A percentile compares a stretch with the other conserved stretches of the same genome.
These are phyloP conservation scores for Poecilia wingei DNA, from an alignment of 2,797 vertebrate genomes.

Conservation along the genomic window DNA sequence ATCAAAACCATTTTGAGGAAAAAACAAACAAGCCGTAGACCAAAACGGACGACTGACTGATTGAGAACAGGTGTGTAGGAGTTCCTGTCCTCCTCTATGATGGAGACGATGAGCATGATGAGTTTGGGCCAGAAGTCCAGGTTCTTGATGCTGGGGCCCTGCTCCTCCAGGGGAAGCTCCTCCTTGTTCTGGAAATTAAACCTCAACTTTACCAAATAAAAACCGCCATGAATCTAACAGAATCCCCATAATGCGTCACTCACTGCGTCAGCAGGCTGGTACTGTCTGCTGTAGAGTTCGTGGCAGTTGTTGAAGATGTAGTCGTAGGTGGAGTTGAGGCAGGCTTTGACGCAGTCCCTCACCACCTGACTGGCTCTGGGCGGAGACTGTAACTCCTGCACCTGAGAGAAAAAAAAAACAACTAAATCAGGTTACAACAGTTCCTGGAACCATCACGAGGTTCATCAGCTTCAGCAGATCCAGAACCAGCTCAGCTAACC, in stretches of 20 bases:
- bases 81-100: slow-evolving; percentile 98
- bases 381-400: slow-evolving; percentile 97
- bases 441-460: neutral
- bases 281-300: slow-evolving; percentile 93
- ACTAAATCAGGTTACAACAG: neutral
- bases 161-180: slow-evolving; percentile 90
- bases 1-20: neutral
- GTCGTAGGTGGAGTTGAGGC: slow-evolving; percentile 97
- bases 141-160: slow-evolving; percentile 95
- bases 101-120: slow-evolving; percentile 97
- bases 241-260: slow-evolving; percentile 52
- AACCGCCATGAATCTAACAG: neutral
- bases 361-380: slow-evolving; percentile 98
- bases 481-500: too few relatives aligned
- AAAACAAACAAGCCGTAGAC: neutral
- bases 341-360: slow-evolving; percentile 97
- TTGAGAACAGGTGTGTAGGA: slow-evolving; percentile 95
- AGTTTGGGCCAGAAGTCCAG: slow-evolving; percentile 99
- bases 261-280: slow-evolving; percentile 87
- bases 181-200: slow-evolving; percentile 83
- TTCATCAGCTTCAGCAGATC: neutral
- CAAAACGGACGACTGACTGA: slow-evolving; percentile 85
- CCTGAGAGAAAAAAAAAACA: slow-evolving; percentile 75
- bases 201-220: neutral
- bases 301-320: slow-evolving; percentile 99